Evolutionary conservation across 1,140 invertebrate species (phyloP), one percentile per base, ranked within the genome.

Genomic region (Helicoverpa zea): DNA sequence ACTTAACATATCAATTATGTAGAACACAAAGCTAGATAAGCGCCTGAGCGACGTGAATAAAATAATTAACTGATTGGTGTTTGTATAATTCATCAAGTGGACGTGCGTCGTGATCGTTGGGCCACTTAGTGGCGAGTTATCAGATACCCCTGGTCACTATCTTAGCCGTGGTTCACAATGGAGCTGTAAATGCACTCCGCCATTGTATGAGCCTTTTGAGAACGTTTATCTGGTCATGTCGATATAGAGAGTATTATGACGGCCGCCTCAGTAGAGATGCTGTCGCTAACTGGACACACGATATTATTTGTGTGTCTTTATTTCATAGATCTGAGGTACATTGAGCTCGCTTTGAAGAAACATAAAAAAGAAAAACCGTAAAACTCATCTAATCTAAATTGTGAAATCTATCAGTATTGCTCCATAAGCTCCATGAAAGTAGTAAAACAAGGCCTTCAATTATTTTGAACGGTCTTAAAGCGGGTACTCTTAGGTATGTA

Each of bases 31-130:
- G 89, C 76, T 75, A 91, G 91, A 94, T 94, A 94, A 91, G 89
- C 87, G 82, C 78, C 91, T 91, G 92, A 93, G 88, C 90, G 92
- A 94, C 93, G 87, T 93, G 92, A 91, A 94, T 94, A 92, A 93
- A 94, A 93, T 94, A 94, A 94, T 94, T 94, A 94, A 93, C 92
- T 90, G 93, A 94, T 92, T 92, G 91, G 92, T 94, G 91, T 94
- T 94, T 94, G 92, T 94, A 93, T 94, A 94, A 94, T 94, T 93
- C 91, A 94, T 94, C 90, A 92, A 90, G 89, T 87, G 88, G 86
- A 86, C 81, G 85, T 85, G 86, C 84, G 82, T 81, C 84, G 87
- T 86, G 87, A 83, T 83, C 89, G 89, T 84, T 79, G 79, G 87
- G 89, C 91, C 91, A 93, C 92, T 94, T 93, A 94, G 89, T 88